A percentile compares a stretch with the other conserved stretches of the same genome.
These are phyloP conservation scores for Formica selysi DNA, from an alignment of 1,140 invertebrate species.

Conservation along the genomic window DNA sequence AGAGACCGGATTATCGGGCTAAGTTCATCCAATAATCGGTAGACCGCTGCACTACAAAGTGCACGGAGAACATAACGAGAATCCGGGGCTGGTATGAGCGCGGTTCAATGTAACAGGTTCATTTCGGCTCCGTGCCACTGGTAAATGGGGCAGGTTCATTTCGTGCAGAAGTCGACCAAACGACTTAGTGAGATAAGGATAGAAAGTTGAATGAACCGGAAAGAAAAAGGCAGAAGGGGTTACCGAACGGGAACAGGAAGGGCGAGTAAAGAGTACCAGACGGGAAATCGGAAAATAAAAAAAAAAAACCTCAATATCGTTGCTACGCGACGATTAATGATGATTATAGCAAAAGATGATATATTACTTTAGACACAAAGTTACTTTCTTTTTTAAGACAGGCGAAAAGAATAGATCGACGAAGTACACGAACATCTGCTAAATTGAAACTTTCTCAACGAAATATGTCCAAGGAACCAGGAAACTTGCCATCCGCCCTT, in stretches of 20 bases:
- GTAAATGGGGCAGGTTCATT: constrained; percentile 45
- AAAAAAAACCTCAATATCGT: constrained; percentile 6
- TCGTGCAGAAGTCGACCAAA: constrained; percentile 36
- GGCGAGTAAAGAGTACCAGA: constrained; percentile 10
- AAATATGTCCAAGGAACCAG: constrained; percentile 77
- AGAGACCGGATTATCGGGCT: constrained; percentile 51
- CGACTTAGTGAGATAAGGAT: constrained; percentile 37
- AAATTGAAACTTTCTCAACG: constrained; percentile 82
- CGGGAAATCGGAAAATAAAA: constrained; percentile 13
- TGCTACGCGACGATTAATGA: constrained; percentile 36
- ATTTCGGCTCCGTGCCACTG: constrained; percentile 48
- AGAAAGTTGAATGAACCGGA: background rate
- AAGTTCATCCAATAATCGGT: constrained; percentile 70
- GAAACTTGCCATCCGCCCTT: constrained; percentile 71
- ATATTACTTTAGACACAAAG: constrained; percentile 39
- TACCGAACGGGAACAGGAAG: constrained; percentile 6
- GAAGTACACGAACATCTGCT: constrained; percentile 65
- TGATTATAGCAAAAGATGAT: constrained; percentile 41
- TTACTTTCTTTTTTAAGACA: constrained; percentile 1
- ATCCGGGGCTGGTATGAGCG: constrained; percentile 43
- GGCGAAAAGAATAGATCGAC: background rate
- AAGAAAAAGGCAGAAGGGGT: background rate
- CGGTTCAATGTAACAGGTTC: constrained; percentile 65
- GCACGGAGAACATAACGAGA: constrained; percentile 65
- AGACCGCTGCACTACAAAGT: constrained; percentile 48